Evolutionary conservation across 1,140 invertebrate genomes (phyloP).

Genomic region (Leptonema lineaticorne): DNA sequence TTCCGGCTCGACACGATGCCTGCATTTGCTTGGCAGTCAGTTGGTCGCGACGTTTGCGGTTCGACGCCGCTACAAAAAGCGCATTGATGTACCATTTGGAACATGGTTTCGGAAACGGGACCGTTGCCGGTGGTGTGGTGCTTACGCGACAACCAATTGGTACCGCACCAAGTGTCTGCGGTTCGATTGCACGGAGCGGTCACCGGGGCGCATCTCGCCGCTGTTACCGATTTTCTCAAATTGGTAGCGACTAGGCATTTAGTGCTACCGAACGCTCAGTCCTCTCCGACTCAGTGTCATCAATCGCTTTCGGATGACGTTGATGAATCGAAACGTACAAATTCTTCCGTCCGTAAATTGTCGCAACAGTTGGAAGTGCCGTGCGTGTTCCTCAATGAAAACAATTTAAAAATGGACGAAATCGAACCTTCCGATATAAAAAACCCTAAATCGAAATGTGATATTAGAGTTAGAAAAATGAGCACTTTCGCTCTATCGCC

Average conservation of each 20-base stretch:
- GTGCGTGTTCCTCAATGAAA: constrained; percentile 56
- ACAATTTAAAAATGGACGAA: constrained; percentile 49
- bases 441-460: constrained; percentile 48
- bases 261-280: constrained; percentile 54
- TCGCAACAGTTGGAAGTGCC: constrained; percentile 56
- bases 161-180: constrained; percentile 63
- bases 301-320: neutral
- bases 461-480: constrained; percentile 45
- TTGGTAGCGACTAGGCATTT: constrained; percentile 61
- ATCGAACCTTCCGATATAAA: constrained; percentile 47
- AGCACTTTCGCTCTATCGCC: constrained; percentile 39
- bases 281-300: constrained; percentile 46
- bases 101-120: constrained; percentile 59
- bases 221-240: constrained; percentile 62
- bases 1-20: neutral
- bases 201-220: constrained; percentile 62
- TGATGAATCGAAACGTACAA: constrained; percentile 35
- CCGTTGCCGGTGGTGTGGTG: constrained; percentile 64
- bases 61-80: too few species aligned
- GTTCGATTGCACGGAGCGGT: constrained; percentile 62
- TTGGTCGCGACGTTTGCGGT: neutral
- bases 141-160: constrained; percentile 63
- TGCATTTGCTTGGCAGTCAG: neutral
- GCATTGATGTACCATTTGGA: neutral
- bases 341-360: constrained; percentile 51